Evolutionary conservation across 2,888 invertebrate species (phyloP).

Genomic region (Hyles lineata): DNA sequence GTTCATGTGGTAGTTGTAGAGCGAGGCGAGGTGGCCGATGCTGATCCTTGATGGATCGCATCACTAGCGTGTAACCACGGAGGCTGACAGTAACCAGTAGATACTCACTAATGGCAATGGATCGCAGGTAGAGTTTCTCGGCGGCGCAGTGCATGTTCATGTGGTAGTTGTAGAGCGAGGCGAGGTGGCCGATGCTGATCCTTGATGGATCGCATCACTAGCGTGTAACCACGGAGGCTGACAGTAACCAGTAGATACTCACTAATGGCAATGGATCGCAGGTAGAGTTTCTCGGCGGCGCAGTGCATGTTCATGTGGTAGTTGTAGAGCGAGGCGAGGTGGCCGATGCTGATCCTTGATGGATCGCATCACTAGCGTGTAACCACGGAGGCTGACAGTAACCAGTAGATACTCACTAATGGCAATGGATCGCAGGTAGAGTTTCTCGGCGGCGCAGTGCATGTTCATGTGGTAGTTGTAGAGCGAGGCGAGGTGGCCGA

Average conservation of each 20-base stretch:
- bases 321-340: constrained; percentile 97
- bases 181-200: constrained; percentile 97
- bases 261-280: constrained; percentile 95
- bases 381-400: too few relatives aligned
- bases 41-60: too few relatives aligned
- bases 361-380: too few relatives aligned
- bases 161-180: constrained; percentile 97
- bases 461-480: constrained; percentile 98
- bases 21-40: constrained; percentile 96
- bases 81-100: too few relatives aligned
- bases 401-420: constrained; percentile 89
- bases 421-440: constrained; percentile 94
- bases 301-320: constrained; percentile 95
- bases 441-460: constrained; percentile 92
- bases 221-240: too few relatives aligned
- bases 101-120: constrained; percentile 94
- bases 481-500: constrained; percentile 96
- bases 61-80: too few relatives aligned
- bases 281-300: constrained; percentile 94
- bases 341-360: constrained; percentile 96
- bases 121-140: constrained; percentile 93
- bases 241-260: constrained; percentile 66
- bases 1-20: constrained; percentile 98
- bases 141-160: constrained; percentile 95
- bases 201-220: too few relatives aligned